Base-by-base conservation (phyloP, 2,113 vertebrate genomes). In the Misgurnus mizolepis region DNA sequence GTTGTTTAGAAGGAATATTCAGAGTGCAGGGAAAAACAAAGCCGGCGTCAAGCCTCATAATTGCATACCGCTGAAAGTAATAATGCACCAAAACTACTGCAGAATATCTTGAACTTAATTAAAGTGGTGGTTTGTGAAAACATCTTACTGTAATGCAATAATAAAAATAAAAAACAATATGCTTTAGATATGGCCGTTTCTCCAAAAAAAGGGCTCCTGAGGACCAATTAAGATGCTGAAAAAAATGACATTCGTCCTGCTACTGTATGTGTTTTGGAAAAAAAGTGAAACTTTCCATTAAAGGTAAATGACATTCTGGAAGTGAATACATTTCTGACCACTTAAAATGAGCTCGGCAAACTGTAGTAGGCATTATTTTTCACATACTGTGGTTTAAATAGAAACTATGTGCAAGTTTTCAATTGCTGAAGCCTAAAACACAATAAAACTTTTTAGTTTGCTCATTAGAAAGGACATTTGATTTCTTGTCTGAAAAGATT, bases 11-110 rank as follows among this genome's bases (percentile, higher is more conserved):
- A 49, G 27, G 56, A 73, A 76, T 69, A 82, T 79, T 61, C 70
- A 65, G 77, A 82, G 71, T 70, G 56, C 15, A 76, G 76, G 58
- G 64, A 66, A 78, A 60, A 77, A 39, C 40, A 15, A 71, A 81
- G 49, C 47, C 69, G 27, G 45, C 14, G 27, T 41, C 22, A 39
- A 47, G 62, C 22, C 27, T 79, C 56, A 4, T 65, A 70, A 82
- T 78, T 56, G 58, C 78, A 62, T 27, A 18, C 14, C n/a, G 70
- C 49, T 69, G 75, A 79, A 79, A 8, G 66, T 74, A 78, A 78
- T 84, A 74, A 72, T 60, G 56, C 34, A 34, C 74, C 18, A 68
- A 41, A 40, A 49, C n/a, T 75, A 34, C 27, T 34, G 27, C 1
- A 49, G 41, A 64, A 76, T 50, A 65, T 47, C 74, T 65, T 40